A percentile compares a stretch with the other conserved stretches of the same genome.
Evolutionary conservation across 2,888 invertebrate genomes (phyloP).

Genomic region (Xylota segnis): DNA sequence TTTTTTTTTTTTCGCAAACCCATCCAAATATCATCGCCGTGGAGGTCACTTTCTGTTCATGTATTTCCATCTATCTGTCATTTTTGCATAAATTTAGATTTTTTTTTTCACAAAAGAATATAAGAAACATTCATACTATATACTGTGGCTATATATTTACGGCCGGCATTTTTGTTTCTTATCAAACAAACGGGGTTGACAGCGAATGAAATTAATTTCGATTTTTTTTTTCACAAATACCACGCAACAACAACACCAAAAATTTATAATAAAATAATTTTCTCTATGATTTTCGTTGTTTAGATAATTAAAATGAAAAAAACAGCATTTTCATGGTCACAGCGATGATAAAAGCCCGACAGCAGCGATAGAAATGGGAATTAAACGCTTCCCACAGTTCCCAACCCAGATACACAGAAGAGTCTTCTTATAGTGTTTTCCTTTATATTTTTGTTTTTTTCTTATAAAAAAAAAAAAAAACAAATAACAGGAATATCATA

Average conservation of each 20-base stretch:
- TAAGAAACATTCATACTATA: background rate
- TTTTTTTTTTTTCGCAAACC: slow-evolving; percentile 3
- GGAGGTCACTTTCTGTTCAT: slow-evolving; percentile 9
- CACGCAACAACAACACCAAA: slow-evolving; percentile 12
- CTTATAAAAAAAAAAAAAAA: slow-evolving; percentile 13
- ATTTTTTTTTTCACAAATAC: slow-evolving; percentile 43
- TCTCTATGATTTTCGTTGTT: slow-evolving; percentile 24
- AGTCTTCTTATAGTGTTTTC: background rate
- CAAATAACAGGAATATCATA: no score
- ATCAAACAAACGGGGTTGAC: slow-evolving; percentile 52
- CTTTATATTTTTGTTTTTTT: slow-evolving; percentile 19
- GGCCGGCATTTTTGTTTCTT: slow-evolving; percentile 26
- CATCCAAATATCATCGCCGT: slow-evolving; percentile 4
- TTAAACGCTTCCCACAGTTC: slow-evolving; percentile 46
- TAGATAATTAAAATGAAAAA: slow-evolving; percentile 28
- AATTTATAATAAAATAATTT: slow-evolving; percentile 19
- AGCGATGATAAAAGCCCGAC: slow-evolving; percentile 53
- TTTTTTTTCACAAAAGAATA: background rate
- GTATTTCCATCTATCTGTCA: background rate
- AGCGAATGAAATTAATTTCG: slow-evolving; percentile 31
- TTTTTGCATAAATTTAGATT: slow-evolving; percentile 10
- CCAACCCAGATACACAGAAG: slow-evolving; percentile 10
- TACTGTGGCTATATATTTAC: slow-evolving; percentile 6
- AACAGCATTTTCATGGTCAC: slow-evolving; percentile 49
- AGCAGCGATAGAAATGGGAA: slow-evolving; percentile 39